Conservation (phyloP, 2,113 vertebrate genomes). For the Platysternon megacephalum region DNA sequence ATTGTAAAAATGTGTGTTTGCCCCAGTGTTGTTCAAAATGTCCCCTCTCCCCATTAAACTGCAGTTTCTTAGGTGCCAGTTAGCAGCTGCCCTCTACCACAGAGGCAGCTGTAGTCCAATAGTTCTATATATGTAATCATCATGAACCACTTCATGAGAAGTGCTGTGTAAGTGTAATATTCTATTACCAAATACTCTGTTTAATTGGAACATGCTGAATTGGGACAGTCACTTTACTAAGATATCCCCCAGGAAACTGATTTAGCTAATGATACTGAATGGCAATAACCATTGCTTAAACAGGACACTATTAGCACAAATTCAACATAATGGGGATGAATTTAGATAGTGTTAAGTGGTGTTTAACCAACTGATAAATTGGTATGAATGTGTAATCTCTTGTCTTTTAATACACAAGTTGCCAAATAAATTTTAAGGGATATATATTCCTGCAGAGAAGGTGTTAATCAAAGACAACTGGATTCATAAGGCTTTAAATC, state of each 20-base stretch:
- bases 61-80: background rate
- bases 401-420: background rate
- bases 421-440: background rate
- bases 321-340: background rate
- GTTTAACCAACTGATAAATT: constrained; percentile 34
- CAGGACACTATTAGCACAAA: background rate
- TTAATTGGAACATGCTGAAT: background rate
- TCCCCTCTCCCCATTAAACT: background rate
- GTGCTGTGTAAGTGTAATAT: background rate
- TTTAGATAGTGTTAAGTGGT: background rate
- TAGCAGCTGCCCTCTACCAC: background rate
- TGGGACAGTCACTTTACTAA: background rate
- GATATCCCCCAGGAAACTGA: constrained; percentile 17
- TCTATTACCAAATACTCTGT: background rate
- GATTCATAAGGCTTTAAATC: background rate
- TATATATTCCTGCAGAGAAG: background rate
- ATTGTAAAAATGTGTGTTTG: background rate
- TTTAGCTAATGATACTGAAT: background rate
- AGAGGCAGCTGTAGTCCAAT: background rate
- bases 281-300: background rate
- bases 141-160: background rate
- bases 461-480: background rate
- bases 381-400: background rate
- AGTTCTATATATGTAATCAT: background rate
- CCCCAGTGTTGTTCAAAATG: background rate